Evolutionary conservation across 2,888 invertebrate species (phyloP), one percentile per base, ranked within the genome.

Genomic region (Agriopis aurantiaria): DNA sequence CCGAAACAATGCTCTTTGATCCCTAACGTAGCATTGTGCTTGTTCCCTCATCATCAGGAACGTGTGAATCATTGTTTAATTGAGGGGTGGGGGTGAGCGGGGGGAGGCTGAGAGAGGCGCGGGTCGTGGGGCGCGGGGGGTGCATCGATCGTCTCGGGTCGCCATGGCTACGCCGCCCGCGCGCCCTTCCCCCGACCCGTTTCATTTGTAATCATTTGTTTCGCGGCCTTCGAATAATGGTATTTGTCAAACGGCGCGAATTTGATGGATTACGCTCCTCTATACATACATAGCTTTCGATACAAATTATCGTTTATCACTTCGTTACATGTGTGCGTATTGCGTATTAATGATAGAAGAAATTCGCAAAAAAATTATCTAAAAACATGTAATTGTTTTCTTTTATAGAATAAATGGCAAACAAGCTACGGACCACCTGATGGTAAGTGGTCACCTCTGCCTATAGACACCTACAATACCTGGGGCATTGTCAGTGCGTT

Each of bases 181-280:
- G 67, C 79, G 75, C 80, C 74, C 80, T 79, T 75, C 80, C 74
- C 80, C 69, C 78, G 78, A 72, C 69, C 87, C 87, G 83, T 90
- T 92, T 91, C 93, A 93, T 93, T 93, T 93, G 93, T 93, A 91
- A 93, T 93, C 93, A 92, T 94, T 94, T 94, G 93, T 93, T 94
- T 93, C 91, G 89, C 88, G 84, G 87, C 88, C 87, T 84, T 89
- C 90, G 89, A 89, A 92, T 92, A 90, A 91, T 89, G 90, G 88
- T 82, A 82, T 85, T 88, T 86, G 87, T 91, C 90, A 89, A 90
- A 91, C 84, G 82, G 85, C 81, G 88, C 80, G 85, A 90, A 89
- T 90, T 90, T 92, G 91, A 93, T 92, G 86, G 88, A 92, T 92
- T 85, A 84, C 83, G 77, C 68, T 71, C 56, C 72, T 72, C 69